phyloP scores from a whole-genome alignment of 2,888 invertebrate genomes.

The Fragum fragum region DNA sequence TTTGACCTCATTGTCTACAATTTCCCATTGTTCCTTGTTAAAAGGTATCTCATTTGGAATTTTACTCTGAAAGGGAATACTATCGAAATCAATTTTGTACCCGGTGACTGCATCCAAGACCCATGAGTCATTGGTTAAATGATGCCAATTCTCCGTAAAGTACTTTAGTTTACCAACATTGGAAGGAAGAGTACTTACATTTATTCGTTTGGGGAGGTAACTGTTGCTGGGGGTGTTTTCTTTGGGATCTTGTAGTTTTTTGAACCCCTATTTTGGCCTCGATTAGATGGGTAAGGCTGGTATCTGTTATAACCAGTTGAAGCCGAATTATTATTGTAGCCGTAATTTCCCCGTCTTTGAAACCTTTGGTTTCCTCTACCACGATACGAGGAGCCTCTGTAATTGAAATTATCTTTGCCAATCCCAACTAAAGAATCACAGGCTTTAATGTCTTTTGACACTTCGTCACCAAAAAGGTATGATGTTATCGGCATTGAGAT shows the following conservation, averaged over 20 bases:
- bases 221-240: background rate
- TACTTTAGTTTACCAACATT: background rate
- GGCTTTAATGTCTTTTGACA: conserved; percentile 3
- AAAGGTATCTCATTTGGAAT: no score
- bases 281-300: background rate
- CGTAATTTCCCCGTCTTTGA: conserved; percentile 8
- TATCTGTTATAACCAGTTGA: no score
- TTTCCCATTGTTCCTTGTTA: no score
- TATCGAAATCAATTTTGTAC: conserved; percentile 42
- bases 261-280: conserved; percentile 8
- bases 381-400: conserved; percentile 5
- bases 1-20: no score
- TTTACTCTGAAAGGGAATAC: conserved; percentile 15
- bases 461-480: background rate
- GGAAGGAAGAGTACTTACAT: background rate
- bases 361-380: background rate
- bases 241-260: conserved; percentile 1
- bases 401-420: background rate
- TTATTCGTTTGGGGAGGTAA: conserved; percentile 7
- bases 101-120: conserved; percentile 20
- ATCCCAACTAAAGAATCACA: conserved; percentile 19
- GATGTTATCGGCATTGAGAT: conserved; percentile 5
- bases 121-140: background rate
- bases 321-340: background rate
- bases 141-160: background rate